A percentile compares a stretch with the other conserved stretches of the same genome.
Evolutionary conservation across 2,888 invertebrate species (phyloP).

Genomic region (Morpho helenor): DNA sequence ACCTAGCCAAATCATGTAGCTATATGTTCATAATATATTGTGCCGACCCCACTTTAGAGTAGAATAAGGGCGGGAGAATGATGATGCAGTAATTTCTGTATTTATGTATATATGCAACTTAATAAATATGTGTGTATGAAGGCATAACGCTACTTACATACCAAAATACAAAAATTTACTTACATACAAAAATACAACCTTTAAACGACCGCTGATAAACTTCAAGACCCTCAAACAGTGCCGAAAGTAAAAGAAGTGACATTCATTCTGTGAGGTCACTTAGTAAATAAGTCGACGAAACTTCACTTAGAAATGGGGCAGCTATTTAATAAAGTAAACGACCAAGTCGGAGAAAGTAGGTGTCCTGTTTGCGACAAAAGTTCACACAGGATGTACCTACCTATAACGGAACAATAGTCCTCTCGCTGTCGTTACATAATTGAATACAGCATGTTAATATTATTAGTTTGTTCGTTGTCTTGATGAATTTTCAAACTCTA

Average conservation of each 20-base stretch:
- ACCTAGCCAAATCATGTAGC: too few species aligned
- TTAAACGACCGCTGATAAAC: constrained; percentile 14
- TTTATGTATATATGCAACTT: too few species aligned
- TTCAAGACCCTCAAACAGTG: constrained; percentile 1
- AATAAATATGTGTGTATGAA: constrained; percentile 1
- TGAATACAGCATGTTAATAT: not conserved
- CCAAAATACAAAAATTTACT: constrained; percentile 11
- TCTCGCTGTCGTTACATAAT: constrained; percentile 4
- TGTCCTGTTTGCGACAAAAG: constrained; percentile 36
- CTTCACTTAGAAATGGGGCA: constrained; percentile 38
- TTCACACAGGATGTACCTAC: constrained; percentile 28
- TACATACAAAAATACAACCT: constrained; percentile 2
- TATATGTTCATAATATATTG: too few species aligned
- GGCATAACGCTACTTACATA: constrained; percentile 12
- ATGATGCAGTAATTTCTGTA: too few species aligned
- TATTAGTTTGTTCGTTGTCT: too few species aligned
- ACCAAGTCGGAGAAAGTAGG: constrained; percentile 37
- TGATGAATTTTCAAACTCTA: too few species aligned
- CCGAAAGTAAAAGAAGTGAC: constrained; percentile 30
- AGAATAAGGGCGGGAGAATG: too few species aligned
- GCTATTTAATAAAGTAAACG: constrained; percentile 50
- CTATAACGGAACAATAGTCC: not conserved
- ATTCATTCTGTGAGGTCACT: constrained; percentile 31
- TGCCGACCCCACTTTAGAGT: too few species aligned
- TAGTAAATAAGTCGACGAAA: constrained; percentile 42